Evolutionary conservation across 2,888 invertebrate species (phyloP).

Genomic region (Glaucopsyche alexis): DNA sequence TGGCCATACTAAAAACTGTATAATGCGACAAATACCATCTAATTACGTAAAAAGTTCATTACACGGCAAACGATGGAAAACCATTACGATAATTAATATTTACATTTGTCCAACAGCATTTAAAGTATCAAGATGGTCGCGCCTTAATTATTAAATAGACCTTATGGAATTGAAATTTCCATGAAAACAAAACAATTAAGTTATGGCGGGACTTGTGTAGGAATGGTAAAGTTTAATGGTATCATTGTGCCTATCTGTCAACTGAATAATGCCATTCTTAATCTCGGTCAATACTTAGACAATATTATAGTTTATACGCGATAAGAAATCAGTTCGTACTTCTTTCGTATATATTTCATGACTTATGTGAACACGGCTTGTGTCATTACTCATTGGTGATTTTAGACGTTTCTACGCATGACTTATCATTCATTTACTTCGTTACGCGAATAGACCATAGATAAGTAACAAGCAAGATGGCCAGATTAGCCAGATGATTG

Average conservation of each 20-base stretch:
- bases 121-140: neutral
- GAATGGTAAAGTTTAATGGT: neutral
- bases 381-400: no score
- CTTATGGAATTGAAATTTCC: slow-evolving; percentile 13
- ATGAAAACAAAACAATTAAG: neutral
- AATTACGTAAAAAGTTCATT: neutral
- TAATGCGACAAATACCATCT: neutral
- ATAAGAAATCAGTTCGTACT: no score
- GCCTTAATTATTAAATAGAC: slow-evolving; percentile 8
- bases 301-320: no score
- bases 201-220: neutral
- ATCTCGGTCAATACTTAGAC: no score
- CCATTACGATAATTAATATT: slow-evolving; percentile 4
- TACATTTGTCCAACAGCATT: neutral
- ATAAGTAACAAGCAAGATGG: no score
- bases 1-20: neutral
- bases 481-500: no score
- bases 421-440: no score
- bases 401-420: no score
- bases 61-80: neutral
- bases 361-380: no score
- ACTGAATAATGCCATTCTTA: neutral
- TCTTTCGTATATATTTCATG: no score
- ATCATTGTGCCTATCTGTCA: neutral
- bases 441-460: no score